Evolutionary conservation across 2,888 invertebrate genomes (phyloP).

Genomic region (Resseliella maxima): DNA sequence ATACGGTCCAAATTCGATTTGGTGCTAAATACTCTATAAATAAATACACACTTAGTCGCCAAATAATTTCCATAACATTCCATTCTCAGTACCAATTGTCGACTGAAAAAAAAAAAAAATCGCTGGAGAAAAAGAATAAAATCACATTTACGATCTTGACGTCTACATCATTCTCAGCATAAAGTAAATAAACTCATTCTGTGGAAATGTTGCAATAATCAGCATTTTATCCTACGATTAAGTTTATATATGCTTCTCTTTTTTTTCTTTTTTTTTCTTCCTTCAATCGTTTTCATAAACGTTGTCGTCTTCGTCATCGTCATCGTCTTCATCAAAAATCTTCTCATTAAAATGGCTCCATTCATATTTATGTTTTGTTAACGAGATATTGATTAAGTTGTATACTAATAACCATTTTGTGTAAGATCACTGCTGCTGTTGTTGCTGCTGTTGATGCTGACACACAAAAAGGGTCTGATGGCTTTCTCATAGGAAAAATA

Average conservation of each 20-base stretch:
- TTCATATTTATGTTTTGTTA: constrained; percentile 41
- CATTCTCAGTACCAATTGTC: background rate
- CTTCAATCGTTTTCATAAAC: background rate
- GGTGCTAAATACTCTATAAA: constrained; percentile 51
- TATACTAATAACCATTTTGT: background rate
- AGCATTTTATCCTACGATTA: background rate
- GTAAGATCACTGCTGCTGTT: background rate
- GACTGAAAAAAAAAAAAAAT: too few species aligned
- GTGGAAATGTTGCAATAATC: background rate
- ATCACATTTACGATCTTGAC: background rate
- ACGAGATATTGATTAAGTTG: constrained; percentile 53
- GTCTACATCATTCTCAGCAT: background rate
- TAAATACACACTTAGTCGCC: constrained; percentile 26
- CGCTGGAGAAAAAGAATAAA: background rate
- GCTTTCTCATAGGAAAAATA: constrained; percentile 29
- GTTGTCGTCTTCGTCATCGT: background rate
- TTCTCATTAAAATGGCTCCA: background rate
- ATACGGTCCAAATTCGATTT: background rate
- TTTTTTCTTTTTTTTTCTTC: too few species aligned
- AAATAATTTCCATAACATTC: constrained; percentile 40
- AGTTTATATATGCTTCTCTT: too few species aligned
- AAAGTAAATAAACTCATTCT: background rate
- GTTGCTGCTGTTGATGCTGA: too few species aligned
- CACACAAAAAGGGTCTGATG: background rate
- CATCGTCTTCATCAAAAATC: constrained; percentile 4